Percentiles rank a stretch among this genome's conserved stretches.
These are phyloP conservation scores for Lacerta agilis DNA, from an alignment of 2,797 vertebrate species.

Conservation along the genomic window DNA sequence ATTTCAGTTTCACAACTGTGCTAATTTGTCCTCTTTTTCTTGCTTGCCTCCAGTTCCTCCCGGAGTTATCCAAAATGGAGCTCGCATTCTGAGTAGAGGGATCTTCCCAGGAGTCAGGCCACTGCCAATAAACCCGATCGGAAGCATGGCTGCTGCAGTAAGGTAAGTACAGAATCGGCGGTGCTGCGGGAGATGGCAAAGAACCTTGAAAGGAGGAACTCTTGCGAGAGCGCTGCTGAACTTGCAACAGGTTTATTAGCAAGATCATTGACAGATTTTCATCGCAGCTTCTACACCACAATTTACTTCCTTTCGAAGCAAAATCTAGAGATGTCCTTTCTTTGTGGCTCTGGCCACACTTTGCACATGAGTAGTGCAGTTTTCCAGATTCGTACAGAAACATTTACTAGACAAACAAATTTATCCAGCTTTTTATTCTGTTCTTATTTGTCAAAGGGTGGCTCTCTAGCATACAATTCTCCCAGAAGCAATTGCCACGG, in stretches of 20 bases:
- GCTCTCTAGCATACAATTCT: not conserved
- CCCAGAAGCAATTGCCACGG: not conserved
- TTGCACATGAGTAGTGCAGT: not conserved
- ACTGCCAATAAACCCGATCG: conserved; percentile 90
- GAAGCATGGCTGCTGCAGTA: conserved; percentile 88
- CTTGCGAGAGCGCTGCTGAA: not conserved
- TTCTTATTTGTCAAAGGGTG: not conserved
- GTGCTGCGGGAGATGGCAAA: not conserved
- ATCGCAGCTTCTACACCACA: not conserved
- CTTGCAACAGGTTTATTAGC: not conserved
- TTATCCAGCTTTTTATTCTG: not conserved
- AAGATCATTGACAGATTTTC: not conserved
- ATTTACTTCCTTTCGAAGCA: not conserved
- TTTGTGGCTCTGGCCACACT: not conserved
- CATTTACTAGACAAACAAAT: not conserved
- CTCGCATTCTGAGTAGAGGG: conserved; percentile 90
- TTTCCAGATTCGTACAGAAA: not conserved
- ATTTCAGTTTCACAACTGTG: conserved; percentile 23
- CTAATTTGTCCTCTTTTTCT: not conserved
- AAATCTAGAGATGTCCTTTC: not conserved
- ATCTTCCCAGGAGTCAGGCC: conserved; percentile 94
- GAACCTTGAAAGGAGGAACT: not conserved
- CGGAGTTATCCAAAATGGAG: conserved; percentile 94
- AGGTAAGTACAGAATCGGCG: conserved; percentile 78
- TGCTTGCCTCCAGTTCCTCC: conserved; percentile 84